Evolutionary conservation across 2,888 invertebrate species (phyloP), one percentile per base, ranked within the genome.

Genomic region (Dicyrtomina minuta): DNA sequence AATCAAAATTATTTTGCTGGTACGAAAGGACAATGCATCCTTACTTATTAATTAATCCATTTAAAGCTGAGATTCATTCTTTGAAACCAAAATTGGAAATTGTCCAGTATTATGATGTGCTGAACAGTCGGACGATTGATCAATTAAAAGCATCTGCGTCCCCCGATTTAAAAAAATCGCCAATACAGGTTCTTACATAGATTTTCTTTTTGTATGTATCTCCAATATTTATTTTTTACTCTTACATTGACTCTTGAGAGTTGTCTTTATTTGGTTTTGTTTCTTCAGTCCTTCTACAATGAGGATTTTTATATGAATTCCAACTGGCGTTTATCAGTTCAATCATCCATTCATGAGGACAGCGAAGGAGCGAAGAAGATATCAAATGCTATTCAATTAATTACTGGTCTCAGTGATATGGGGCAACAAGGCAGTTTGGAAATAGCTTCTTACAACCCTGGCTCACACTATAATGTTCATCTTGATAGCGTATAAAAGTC

Each of bases 71-170:
- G 64, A 62, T 75, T n/a, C 64, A 59, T 24, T 68, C 74, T 39
- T 56, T 71, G 53, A 49, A 68, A 41, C 76, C 76, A 1, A 33
- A 33, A 8, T 33, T 33, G 33, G 68, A 71, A 24, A 53, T 75
- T 10, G 51, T 75, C 12, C 72, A 74, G 22, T 70, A 70, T 13
- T 72, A 75, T 44, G 73, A 75, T 26, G 71, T 74, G 39, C 17
- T 75, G 12, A 62, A 43, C 15, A n/a, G 12, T n/a, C 8, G 15
- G 26, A 24, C 13, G 12, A 56, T 26, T 10, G 13, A 56, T 5
- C 3, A 33, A 8, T 33, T 33, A 33, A 33, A 33, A 33, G 8
- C 8, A 8, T 33, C 33, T 5, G 33, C 33, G 3, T 33, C 33
- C 33, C 33, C 33, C 4, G 8, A 33, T 33, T 8, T 33, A 33